Evolutionary conservation across 2,797 vertebrate genomes (phyloP).

Genomic region (Pristis pectinata): DNA sequence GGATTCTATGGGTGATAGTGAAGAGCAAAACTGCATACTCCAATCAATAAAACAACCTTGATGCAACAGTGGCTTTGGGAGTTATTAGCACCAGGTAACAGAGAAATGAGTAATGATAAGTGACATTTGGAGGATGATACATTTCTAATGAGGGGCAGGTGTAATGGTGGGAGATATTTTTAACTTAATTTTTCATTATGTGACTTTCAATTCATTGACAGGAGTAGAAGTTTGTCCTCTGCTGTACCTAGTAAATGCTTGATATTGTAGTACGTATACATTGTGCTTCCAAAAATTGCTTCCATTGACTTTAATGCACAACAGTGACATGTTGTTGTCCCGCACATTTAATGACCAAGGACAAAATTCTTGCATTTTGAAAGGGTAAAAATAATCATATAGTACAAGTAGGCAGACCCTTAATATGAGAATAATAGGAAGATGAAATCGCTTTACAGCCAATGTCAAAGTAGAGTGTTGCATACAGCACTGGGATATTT

Average conservation of each 20-base stretch:
- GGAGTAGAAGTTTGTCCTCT: no score
- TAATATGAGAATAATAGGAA: neutral
- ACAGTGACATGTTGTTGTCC: no score
- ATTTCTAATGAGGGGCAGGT: neutral
- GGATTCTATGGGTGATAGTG: neutral
- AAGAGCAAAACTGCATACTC: neutral
- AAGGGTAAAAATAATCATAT: neutral
- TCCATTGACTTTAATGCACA: no score
- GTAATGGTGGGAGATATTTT: neutral
- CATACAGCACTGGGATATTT: neutral
- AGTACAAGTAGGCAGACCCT: neutral
- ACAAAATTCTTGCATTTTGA: neutral
- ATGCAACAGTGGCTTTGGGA: neutral
- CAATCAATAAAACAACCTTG: neutral
- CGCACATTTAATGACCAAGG: no score
- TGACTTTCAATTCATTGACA: neutral
- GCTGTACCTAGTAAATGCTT: no score
- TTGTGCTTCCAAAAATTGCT: no score
- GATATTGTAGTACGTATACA: no score
- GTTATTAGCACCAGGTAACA: neutral
- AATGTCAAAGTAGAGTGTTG: neutral
- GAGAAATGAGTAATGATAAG: neutral
- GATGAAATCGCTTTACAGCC: neutral
- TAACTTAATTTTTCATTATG: neutral
- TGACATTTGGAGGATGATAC: neutral